Evolutionary conservation across 2,888 invertebrate genomes (phyloP).

Genomic region (Dicranocentrus wangi): DNA sequence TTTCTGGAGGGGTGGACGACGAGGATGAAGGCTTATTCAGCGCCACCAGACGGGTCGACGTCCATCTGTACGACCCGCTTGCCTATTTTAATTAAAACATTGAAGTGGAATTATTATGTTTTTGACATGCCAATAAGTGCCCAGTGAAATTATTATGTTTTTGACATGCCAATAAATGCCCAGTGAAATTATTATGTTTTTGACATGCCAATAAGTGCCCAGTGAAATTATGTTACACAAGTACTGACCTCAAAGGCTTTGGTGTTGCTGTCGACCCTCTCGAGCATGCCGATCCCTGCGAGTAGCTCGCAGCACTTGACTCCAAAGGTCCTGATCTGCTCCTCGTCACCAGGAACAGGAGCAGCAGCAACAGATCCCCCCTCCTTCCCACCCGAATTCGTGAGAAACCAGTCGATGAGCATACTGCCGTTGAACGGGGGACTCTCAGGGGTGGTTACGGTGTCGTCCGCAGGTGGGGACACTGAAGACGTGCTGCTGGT

Average conservation of each 20-base stretch:
- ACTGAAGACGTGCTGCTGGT: too few species aligned
- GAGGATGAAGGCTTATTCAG: not conserved
- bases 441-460: not conserved
- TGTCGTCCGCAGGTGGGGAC: too few species aligned
- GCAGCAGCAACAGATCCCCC: not conserved
- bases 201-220: too few species aligned
- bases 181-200: too few species aligned
- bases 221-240: too few species aligned
- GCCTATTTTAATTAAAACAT: not conserved
- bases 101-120: too few species aligned
- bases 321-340: not conserved
- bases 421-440: not conserved
- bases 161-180: too few species aligned
- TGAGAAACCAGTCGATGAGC: constrained; percentile 12
- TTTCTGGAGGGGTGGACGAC: not conserved
- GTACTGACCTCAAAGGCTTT: too few species aligned
- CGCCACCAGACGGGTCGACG: not conserved
- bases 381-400: not conserved
- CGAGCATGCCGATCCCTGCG: constrained; percentile 1
- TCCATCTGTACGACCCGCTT: not conserved
- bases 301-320: constrained; percentile 29
- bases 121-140: too few species aligned
- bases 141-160: too few species aligned
- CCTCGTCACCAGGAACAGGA: not conserved
- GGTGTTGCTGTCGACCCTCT: not conserved